phyloP scores from a whole-genome alignment of 2,113 vertebrate genomes.

The Gobiocypris rarus region DNA sequence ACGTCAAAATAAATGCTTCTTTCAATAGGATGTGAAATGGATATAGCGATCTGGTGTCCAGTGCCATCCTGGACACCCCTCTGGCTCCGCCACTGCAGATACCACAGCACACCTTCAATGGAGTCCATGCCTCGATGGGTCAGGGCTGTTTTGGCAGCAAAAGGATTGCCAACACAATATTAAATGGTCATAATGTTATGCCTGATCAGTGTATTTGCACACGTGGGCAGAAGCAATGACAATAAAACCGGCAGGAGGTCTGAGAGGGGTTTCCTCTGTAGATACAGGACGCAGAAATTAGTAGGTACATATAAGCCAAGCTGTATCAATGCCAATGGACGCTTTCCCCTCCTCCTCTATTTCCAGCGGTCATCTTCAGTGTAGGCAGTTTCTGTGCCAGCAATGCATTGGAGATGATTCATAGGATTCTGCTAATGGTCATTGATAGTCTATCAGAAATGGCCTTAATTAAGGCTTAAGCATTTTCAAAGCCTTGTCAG shows the following conservation, averaged over 20 bases:
- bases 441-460: constrained; percentile 65
- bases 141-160: no score
- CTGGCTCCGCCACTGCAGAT: no score
- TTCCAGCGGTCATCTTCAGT: constrained; percentile 41
- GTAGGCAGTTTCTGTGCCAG: constrained; percentile 53
- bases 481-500: constrained; percentile 52
- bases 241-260: neutral
- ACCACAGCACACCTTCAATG: no score
- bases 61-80: no score
- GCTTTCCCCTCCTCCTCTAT: constrained; percentile 14
- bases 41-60: no score
- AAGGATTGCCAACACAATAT: no score
- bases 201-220: neutral
- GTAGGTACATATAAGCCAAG: constrained; percentile 45
- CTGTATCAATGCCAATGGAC: constrained; percentile 39
- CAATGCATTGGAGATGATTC: constrained; percentile 63
- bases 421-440: constrained; percentile 63
- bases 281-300: constrained; percentile 29
- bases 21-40: no score
- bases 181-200: no score
- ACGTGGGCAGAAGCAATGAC: neutral
- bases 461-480: constrained; percentile 44
- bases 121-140: no score
- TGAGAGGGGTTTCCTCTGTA: constrained; percentile 36
- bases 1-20: no score